These are phyloP conservation scores for Noctua janthina DNA, from an alignment of 2,888 invertebrate species.

Conservation along the genomic window DNA sequence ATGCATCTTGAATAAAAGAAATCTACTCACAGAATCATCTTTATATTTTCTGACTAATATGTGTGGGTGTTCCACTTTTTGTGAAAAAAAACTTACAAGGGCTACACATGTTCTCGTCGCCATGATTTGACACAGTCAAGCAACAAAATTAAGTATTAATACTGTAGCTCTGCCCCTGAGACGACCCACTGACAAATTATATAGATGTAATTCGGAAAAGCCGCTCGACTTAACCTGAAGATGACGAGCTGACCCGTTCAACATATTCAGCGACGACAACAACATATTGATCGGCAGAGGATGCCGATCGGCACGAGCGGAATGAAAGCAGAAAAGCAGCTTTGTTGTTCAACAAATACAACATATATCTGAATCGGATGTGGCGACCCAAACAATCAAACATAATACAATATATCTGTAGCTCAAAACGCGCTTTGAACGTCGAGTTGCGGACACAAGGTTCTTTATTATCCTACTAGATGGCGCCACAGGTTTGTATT, in stretches of 20 bases:
- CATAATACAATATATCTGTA: too few species aligned
- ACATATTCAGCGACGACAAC: not conserved
- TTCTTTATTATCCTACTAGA: slow-evolving; percentile 23
- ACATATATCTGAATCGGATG: not conserved
- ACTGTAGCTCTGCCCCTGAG: too few species aligned
- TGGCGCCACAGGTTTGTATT: slow-evolving; percentile 30
- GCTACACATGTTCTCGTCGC: not conserved
- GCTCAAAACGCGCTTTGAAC: not conserved
- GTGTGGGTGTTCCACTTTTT: not conserved
- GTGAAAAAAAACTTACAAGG: not conserved
- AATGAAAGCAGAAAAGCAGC: not conserved
- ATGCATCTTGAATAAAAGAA: not conserved
- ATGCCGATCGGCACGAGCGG: not conserved
- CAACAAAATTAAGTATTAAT: too few species aligned
- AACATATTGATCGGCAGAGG: not conserved
- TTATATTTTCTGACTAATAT: too few species aligned
- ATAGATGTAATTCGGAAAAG: not conserved
- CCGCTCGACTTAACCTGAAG: not conserved
- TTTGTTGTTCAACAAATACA: not conserved
- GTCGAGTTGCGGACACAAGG: too few species aligned
- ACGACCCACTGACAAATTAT: too few species aligned
- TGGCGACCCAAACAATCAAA: too few species aligned
- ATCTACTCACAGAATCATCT: not conserved
- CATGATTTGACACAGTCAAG: too few species aligned
- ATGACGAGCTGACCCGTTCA: not conserved